Percentiles rank a stretch among this genome's conserved stretches.
These are phyloP conservation scores for Morphnarchus princeps DNA, from an alignment of 2,113 vertebrate species.

Conservation along the genomic window DNA sequence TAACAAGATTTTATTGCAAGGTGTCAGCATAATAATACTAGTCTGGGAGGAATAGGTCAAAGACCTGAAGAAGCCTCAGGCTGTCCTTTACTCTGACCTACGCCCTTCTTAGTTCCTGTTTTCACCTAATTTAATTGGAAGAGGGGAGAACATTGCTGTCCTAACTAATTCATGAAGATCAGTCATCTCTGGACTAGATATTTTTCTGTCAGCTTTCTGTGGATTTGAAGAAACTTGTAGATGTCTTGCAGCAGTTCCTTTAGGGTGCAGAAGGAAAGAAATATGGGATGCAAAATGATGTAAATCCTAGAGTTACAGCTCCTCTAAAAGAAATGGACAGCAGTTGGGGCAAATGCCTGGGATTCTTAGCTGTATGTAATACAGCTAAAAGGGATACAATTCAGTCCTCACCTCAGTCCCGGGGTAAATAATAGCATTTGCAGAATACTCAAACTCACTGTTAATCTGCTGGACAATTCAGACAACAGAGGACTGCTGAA, in stretches of 20 bases:
- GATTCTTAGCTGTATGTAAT: neutral
- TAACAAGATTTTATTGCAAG: conserved; percentile 48
- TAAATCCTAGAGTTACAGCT: neutral
- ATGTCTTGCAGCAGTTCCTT: neutral
- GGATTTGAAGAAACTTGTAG: neutral
- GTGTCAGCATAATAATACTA: conserved; percentile 32
- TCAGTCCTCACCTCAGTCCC: neutral
- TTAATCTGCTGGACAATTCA: neutral
- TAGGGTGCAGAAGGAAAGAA: neutral
- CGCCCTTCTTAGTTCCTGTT: conserved; percentile 37
- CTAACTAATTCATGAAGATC: neutral
- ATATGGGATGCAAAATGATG: neutral
- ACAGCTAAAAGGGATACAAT: neutral
- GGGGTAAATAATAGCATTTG: neutral
- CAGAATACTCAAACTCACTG: neutral
- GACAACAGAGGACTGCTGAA: neutral
- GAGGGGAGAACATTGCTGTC: neutral
- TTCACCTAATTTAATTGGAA: conserved; percentile 29
- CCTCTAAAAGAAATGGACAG: neutral
- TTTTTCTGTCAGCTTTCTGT: neutral
- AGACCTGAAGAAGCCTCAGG: conserved; percentile 41
- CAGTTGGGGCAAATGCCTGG: neutral
- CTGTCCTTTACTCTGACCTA: conserved; percentile 5
- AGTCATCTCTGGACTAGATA: neutral
- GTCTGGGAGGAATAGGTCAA: conserved; percentile 57